Percentiles rank a stretch among this genome's conserved stretches.
phyloP scores from a whole-genome alignment of 2,113 vertebrate genomes.

The Hiodon tergisus region DNA sequence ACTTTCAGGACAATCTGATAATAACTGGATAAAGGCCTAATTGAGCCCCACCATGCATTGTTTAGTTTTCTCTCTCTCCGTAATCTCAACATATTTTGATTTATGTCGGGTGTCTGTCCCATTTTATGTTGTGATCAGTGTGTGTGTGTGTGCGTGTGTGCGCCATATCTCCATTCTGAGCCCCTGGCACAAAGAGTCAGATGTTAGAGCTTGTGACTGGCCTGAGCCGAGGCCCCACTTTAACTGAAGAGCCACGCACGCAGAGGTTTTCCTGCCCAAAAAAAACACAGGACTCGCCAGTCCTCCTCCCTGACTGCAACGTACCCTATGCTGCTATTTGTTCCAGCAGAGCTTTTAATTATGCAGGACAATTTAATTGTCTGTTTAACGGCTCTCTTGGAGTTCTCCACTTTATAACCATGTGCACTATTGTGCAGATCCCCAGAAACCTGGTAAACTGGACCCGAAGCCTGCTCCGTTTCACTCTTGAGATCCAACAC shows the following conservation, averaged over 20 bases:
- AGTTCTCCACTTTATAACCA: constrained; percentile 39
- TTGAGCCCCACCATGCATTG: too few species aligned
- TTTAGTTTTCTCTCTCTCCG: too few species aligned
- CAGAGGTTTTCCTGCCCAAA: constrained; percentile 9
- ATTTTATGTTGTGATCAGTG: not conserved
- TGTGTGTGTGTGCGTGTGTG: not conserved
- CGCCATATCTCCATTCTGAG: not conserved
- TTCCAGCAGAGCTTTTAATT: constrained; percentile 14
- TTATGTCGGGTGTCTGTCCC: not conserved
- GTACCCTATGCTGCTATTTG: not conserved
- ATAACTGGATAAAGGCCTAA: too few species aligned
- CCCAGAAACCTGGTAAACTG: too few species aligned
- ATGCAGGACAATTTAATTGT: constrained; percentile 15
- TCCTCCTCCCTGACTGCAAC: not conserved
- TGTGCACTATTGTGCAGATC: too few species aligned
- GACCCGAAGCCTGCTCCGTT: too few species aligned
- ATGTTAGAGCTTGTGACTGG: not conserved
- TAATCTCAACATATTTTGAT: not conserved
- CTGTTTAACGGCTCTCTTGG: constrained; percentile 11
- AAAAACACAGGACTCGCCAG: constrained; percentile 16
- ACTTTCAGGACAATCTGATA: not conserved
- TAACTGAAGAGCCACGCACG: constrained; percentile 3
- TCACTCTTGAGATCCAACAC: too few species aligned
- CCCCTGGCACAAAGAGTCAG: not conserved
- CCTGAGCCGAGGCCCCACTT: not conserved